These are phyloP conservation scores for Hippocampus zosterae DNA, from an alignment of 2,113 vertebrate species.

Conservation along the genomic window DNA sequence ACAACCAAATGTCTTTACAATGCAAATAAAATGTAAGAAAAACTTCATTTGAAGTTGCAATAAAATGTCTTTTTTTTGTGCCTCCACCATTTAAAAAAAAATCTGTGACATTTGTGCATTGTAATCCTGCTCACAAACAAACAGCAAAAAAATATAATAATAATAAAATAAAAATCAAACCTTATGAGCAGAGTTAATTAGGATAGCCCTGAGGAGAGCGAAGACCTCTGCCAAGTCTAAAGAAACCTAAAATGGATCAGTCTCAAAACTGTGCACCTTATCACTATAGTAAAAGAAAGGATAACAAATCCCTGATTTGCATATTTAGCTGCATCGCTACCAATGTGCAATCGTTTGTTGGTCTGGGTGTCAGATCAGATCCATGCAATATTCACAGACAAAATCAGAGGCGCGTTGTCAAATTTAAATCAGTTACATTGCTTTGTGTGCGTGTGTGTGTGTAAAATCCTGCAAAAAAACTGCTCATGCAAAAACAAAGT, in stretches of 20 bases:
- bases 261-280: no score
- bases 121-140: no score
- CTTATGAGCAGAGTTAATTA: no score
- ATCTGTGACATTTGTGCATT: no score
- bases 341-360: neutral
- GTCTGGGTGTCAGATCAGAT: neutral
- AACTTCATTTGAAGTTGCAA: neutral
- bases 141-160: no score
- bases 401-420: neutral
- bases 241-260: neutral
- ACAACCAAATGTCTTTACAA: neutral
- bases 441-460: neutral
- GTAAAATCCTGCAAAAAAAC: neutral
- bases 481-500: neutral
- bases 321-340: neutral
- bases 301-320: neutral
- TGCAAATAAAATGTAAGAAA: neutral
- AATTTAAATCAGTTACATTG: neutral
- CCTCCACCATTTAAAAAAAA: no score
- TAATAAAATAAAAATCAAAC: no score
- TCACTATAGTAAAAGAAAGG: neutral
- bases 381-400: constrained; percentile 1
- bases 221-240: neutral
- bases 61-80: no score
- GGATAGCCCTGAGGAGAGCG: no score